Base-by-base conservation (phyloP, 1,140 invertebrate species). In the Drosophila quadrilineata region DNA sequence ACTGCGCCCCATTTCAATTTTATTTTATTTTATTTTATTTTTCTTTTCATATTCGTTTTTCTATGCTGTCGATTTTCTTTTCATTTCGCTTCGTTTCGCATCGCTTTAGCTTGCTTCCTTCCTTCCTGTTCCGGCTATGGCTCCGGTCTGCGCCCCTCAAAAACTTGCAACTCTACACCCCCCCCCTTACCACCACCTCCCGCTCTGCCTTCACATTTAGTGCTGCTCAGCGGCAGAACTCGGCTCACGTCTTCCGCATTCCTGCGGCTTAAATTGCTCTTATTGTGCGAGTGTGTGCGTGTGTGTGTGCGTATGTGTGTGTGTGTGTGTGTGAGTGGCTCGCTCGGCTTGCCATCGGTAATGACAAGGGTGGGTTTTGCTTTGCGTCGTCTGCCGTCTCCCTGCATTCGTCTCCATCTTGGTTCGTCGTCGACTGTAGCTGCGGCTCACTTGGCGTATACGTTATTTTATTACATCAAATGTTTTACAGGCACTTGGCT, bases 391-490 rank as follows among this genome's bases (percentile, higher is more conserved):
- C 50, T 64, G 49, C 16, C 41, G 4, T 45, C 21, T 22, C 31
- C 24, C 4, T 43, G n/a, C n/a, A 40, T 56, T 19, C 49, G 43
- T 48, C 31, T 54, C 12, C 59, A 46, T 67, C 59, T 71, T 57
- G 29, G 49, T n/a, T n/a, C n/a, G n/a, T n/a, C n/a, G n/a, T 41
- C 57, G 41, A 57, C 65, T 59, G 53, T 38, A 50, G 46, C 66
- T 54, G 62, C 52, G 72, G 63, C 70, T 68, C 52, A 46, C 63
- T 6, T 52, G 72, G 68, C 84, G 84, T 88, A 84, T 87, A 87
- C 77, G 84, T 79, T 87, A 87, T 84, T 75, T 84, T 84, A 75
- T 71, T 87, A 87, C 74, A 85, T 79, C 79, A 85, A 85, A 85
- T 75, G 79, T 71, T 84, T 84, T 84, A 85, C 79, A 56, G 79